Evolutionary conservation across 2,888 invertebrate genomes (phyloP).

Genomic region (Megastigmus dorsalis): DNA sequence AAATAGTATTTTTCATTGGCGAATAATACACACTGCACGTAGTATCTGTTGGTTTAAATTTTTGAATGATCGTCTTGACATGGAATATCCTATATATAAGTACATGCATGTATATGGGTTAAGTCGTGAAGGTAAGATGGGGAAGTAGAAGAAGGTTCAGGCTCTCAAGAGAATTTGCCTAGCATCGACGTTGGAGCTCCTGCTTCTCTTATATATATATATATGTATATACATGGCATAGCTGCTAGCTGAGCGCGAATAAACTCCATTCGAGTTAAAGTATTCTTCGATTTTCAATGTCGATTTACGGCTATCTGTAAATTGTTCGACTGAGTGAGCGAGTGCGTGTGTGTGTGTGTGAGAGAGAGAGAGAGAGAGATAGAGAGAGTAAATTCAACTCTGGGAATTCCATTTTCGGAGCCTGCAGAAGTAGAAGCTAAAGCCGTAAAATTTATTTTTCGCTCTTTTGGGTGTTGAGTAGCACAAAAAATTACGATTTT

Average conservation of each 20-base stretch:
- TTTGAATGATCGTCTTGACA: too few relatives aligned
- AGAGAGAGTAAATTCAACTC: neutral
- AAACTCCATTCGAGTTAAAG: slow-evolving; percentile 41
- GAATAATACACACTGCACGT: too few relatives aligned
- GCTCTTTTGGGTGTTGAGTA: slow-evolving; percentile 9
- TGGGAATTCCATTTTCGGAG: slow-evolving; percentile 8
- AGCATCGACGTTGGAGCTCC: neutral
- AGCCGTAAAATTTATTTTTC: slow-evolving; percentile 16
- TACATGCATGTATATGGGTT: neutral
- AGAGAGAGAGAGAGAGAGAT: too few relatives aligned
- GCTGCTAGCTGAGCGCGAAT: neutral
- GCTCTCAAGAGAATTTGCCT: slow-evolving; percentile 39
- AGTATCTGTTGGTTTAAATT: too few relatives aligned
- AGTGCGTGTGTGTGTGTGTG: neutral
- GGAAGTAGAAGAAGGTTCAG: neutral
- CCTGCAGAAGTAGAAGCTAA: too few relatives aligned
- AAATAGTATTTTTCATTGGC: too few relatives aligned
- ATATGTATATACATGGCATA: neutral
- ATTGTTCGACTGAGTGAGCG: slow-evolving; percentile 21
- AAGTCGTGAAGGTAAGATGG: neutral
- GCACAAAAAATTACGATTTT: neutral
- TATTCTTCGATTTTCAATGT: slow-evolving; percentile 30
- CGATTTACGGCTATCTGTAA: slow-evolving; percentile 33
- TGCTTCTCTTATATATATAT: too few relatives aligned
- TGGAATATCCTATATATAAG: neutral